Conservation (phyloP, 2,888 invertebrate genomes). For the Coleophora deauratella region DNA sequence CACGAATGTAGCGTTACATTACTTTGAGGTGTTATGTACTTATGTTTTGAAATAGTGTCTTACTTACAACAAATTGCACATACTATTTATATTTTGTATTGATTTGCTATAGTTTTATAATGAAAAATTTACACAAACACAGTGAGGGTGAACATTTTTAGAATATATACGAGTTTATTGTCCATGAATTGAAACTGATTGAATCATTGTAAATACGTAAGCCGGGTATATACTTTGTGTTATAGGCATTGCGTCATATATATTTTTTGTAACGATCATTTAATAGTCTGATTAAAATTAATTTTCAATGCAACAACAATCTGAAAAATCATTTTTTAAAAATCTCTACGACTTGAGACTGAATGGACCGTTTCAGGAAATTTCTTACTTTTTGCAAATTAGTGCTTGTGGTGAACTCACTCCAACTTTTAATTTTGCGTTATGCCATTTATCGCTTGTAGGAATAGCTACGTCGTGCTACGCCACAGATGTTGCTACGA, state of each 20-base stretch:
- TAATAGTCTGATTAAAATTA: too few relatives aligned
- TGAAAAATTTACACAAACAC: conserved; percentile 32
- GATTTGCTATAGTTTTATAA: conserved; percentile 49
- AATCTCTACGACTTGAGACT: not conserved
- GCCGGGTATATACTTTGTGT: conserved; percentile 28
- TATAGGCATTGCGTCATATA: conserved; percentile 25
- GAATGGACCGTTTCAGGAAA: not conserved
- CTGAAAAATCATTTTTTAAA: too few relatives aligned
- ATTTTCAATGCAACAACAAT: too few relatives aligned
- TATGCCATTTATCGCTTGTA: too few relatives aligned
- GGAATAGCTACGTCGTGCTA: too few relatives aligned
- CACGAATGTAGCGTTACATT: conserved; percentile 22
- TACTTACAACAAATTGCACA: conserved; percentile 36
- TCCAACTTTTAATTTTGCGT: too few relatives aligned
- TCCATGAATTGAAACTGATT: conserved; percentile 2
- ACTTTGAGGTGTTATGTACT: conserved; percentile 37
- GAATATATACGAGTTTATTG: conserved; percentile 10
- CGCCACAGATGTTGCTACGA: too few relatives aligned
- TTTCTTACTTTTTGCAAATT: too few relatives aligned
- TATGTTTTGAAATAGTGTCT: conserved; percentile 49
- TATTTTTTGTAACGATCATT: conserved; percentile 16
- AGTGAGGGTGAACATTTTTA: conserved; percentile 14
- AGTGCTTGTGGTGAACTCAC: too few relatives aligned
- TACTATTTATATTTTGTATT: conserved; percentile 35
- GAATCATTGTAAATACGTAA: conserved; percentile 16